Base-by-base conservation (phyloP, 2,113 vertebrate species). In the Hydropotes inermis region DNA sequence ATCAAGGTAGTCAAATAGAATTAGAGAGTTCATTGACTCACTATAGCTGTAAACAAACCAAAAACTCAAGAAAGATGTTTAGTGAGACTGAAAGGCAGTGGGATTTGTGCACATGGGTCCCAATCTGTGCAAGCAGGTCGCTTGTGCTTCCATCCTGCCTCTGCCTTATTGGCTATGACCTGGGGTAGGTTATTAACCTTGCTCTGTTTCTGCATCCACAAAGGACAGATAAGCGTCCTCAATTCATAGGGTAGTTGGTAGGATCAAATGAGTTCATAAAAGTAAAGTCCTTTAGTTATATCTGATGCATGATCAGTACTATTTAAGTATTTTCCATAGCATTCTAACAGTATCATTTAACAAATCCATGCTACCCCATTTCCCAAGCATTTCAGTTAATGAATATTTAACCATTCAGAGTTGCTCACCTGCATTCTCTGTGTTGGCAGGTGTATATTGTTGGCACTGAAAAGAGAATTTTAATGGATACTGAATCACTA, bases 1-100 rank as follows among this genome's bases (percentile, higher is more conserved):
- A 86, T 93, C 54, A 90, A 88, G 43, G 45, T 67, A 81, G 17
- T 84, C 89, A 92, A 93, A 74, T 60, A 92, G 43, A 94, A 97
- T 93, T 96, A 96, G 89, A 92, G 14, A 83, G 33, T 91, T 76
- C 27, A 86, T 58, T 96, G 87, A 89, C 50, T 97, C n/a, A 74
- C 7, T 58, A 86, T 33, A 79, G 28, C 6, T 78, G 50, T 91
- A 82, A 96, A 87, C 92, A 97, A 95, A 67, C 78, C n/a, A 95
- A 55, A 95, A 28, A 64, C 54, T 92, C 70, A 15, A 94, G 52
- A 94, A 90, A 70, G 9, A 60, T 67, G 21, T 45, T 93, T n/a
- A 67, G 16, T 47, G 23, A 82, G 39, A 78, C 4, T 47, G 36
- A 91, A 10, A 88, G 16, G 15, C 50, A 47, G 2, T 67, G 25